These are phyloP conservation scores for Eurytoma adleriae DNA, from an alignment of 2,888 invertebrate species.

Conservation along the genomic window DNA sequence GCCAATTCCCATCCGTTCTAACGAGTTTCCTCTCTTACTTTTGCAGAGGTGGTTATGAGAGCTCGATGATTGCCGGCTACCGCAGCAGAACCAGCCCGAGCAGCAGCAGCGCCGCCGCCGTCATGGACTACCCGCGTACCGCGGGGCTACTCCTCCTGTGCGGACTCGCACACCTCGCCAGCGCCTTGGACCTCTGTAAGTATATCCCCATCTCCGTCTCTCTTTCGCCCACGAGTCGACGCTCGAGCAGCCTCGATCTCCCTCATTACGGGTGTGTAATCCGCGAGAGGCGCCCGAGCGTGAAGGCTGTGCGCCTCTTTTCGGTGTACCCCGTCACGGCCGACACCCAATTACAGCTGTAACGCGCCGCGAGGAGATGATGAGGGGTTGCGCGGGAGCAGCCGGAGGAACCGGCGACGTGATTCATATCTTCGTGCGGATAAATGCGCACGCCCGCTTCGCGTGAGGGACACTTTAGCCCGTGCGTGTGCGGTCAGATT, in stretches of 20 bases:
- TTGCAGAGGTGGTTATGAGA: conserved; percentile 73
- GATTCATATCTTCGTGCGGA: conserved; percentile 48
- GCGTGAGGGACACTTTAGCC: neutral
- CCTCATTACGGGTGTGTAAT: conserved; percentile 6
- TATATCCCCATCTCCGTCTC: conserved; percentile 43
- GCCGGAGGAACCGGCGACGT: conserved; percentile 9
- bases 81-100: conserved; percentile 59
- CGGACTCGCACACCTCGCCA: conserved; percentile 65
- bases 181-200: conserved; percentile 75
- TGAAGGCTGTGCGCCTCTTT: neutral
- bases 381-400: conserved; percentile 8
- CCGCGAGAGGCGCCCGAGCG: neutral
- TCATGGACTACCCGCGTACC: conserved; percentile 71
- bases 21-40: conserved; percentile 57
- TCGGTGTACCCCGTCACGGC: conserved; percentile 37
- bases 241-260: too few relatives aligned
- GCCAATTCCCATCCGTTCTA: neutral
- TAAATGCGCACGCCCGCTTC: conserved; percentile 11
- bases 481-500: conserved; percentile 1
- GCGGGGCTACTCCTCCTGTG: conserved; percentile 69
- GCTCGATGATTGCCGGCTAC: conserved; percentile 72
- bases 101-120: conserved; percentile 59
- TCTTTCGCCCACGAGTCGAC: too few relatives aligned
- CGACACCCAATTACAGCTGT: conserved; percentile 50
- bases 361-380: conserved; percentile 1